Evolutionary conservation across 2,888 invertebrate species (phyloP).

Genomic region (Ametastegia equiseti): DNA sequence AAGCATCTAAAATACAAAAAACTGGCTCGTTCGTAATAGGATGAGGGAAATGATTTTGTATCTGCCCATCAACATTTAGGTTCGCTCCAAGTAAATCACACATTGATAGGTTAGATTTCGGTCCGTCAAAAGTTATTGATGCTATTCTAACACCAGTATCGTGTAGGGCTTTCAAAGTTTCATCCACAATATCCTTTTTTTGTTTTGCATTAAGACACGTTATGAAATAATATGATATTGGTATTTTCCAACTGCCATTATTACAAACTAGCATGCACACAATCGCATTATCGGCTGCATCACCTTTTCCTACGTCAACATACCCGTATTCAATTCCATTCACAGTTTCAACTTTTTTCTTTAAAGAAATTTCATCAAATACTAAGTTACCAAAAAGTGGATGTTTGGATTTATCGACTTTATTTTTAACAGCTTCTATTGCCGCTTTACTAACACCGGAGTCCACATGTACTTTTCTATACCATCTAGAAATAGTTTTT

Average conservation of each 20-base stretch:
- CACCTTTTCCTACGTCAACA: not conserved
- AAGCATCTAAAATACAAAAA: conserved; percentile 1
- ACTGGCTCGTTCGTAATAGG: not conserved
- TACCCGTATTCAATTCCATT: no score
- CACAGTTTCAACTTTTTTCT: conserved; percentile 55
- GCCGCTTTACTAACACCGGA: conserved; percentile 64
- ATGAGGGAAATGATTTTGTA: not conserved
- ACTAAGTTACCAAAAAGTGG: conserved; percentile 57
- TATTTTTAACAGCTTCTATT: conserved; percentile 57
- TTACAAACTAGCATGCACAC: conserved; percentile 64
- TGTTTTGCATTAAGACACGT: conserved; percentile 59
- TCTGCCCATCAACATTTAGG: not conserved
- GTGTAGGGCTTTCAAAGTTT: conserved; percentile 37
- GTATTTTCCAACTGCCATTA: conserved; percentile 65
- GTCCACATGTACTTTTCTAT: conserved; percentile 57
- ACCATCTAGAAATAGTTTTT: conserved; percentile 62
- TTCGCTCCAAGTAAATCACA: not conserved
- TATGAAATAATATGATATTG: conserved; percentile 66
- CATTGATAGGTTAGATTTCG: not conserved
- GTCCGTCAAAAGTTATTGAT: conserved; percentile 45
- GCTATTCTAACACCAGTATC: conserved; percentile 37
- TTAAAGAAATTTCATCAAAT: conserved; percentile 62
- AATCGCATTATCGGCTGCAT: conserved; percentile 42
- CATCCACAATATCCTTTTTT: conserved; percentile 53
- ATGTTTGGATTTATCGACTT: conserved; percentile 47